A percentile compares a stretch with the other conserved stretches of the same genome.
phyloP scores from a whole-genome alignment of 2,113 vertebrate genomes.

The Rhea americana region DNA sequence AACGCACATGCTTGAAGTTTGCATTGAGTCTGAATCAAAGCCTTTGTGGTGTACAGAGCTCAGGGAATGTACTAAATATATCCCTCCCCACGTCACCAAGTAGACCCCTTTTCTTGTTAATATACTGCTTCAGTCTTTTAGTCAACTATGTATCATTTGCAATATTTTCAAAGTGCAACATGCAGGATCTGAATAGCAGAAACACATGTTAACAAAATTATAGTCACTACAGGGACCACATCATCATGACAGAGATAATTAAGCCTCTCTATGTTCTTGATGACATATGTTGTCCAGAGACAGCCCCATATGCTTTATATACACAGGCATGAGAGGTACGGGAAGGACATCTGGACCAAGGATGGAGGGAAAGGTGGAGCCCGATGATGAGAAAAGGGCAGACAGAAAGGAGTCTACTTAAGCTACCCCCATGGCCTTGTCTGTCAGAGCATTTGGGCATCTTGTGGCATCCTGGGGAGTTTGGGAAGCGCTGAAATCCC shows the following conservation, averaged over 20 bases:
- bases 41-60: not conserved
- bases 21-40: not conserved
- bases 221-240: constrained; percentile 24
- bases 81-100: constrained; percentile 3
- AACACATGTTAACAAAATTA: constrained; percentile 47
- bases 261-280: not conserved
- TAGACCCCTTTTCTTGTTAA: not conserved
- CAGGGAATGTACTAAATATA: constrained; percentile 28
- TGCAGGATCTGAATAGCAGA: not conserved
- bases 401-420: not conserved
- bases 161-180: not conserved
- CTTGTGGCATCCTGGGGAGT: not conserved
- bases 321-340: accelerated
- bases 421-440: not conserved
- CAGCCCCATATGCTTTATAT: not conserved
- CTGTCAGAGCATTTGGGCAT: not conserved
- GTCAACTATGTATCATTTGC: not conserved
- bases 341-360: not conserved
- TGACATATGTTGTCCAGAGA: constrained; percentile 61
- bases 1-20: not conserved
- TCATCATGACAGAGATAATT: not conserved
- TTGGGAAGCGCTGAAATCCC: not conserved
- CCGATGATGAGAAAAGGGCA: not conserved
- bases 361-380: not conserved
- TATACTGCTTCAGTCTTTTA: constrained; percentile 30